Percentiles rank a stretch among this genome's conserved stretches.
phyloP scores from a whole-genome alignment of 2,888 invertebrate species.

The Sialis fuliginosa region DNA sequence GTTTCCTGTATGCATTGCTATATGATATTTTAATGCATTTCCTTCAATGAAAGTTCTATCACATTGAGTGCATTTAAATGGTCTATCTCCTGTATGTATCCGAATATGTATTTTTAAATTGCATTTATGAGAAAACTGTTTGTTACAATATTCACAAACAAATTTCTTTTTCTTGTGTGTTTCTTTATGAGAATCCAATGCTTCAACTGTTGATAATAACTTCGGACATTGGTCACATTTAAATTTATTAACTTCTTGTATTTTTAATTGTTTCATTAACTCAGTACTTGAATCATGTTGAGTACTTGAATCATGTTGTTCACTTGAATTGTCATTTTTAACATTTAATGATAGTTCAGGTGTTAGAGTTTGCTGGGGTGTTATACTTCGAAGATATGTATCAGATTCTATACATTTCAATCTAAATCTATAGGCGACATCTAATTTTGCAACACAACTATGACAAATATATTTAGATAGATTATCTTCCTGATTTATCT shows the following conservation, averaged over 20 bases:
- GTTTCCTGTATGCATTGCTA: neutral
- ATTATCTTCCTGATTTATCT: conserved; percentile 2
- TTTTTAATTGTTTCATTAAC: neutral
- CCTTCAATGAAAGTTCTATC: neutral
- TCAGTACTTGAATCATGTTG: no score
- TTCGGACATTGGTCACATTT: conserved; percentile 3
- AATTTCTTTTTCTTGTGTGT: neutral
- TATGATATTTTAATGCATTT: neutral
- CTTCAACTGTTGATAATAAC: neutral
- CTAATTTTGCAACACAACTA: conserved; percentile 4
- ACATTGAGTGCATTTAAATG: neutral
- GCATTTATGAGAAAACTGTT: neutral
- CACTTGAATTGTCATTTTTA: no score
- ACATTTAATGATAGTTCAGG: no score
- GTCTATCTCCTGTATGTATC: conserved; percentile 1
- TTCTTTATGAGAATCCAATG: conserved; percentile 1
- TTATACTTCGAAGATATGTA: neutral
- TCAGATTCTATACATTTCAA: conserved; percentile 1
- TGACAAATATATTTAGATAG: conserved; percentile 1
- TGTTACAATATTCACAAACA: neutral
- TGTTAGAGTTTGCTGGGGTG: neutral
- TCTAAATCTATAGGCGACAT: conserved; percentile 4
- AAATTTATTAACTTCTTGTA: neutral
- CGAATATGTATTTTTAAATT: neutral
- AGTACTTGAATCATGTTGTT: no score